Base-by-base conservation (phyloP, 2,888 invertebrate genomes). In the Cephus rjabovi region DNA sequence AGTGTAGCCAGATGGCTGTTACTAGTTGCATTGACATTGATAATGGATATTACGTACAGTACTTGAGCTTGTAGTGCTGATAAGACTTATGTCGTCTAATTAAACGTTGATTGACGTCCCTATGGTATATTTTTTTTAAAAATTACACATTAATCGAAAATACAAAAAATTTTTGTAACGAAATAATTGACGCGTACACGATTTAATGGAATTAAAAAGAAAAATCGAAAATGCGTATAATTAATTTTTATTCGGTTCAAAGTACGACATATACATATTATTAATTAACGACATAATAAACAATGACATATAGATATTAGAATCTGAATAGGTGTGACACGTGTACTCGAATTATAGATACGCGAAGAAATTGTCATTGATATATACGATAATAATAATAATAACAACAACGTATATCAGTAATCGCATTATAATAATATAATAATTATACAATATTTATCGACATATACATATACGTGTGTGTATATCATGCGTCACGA, bases 181-280 rank as follows among this genome's bases (percentile, higher is more conserved):
- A 2, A 56, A 9, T 1, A 15, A 2, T 56, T 6, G 56, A 23
- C 15, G 9, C 1, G 40, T 4, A 1, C 0, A 6, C 6, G 23
- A 56, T 30, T 30, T 9, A 9, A 15, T 1, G 9, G 23, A 0
- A 23, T 23, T 1, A 23, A 71, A 71, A 70, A 70, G 12, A 70
- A 71, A 11, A 71, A 4, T 33, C 3, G 4, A 23, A 33, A 3
- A 34, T 31, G 71, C 34, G 33, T 34, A 71, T 69, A 75, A 71
- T 78, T 79, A 78, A 77, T 81, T 82, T 88, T 88, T 87, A 87
- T 88, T 88, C 81, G 81, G 81, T 86, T 86, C 83, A 85, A 86
- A 85, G 84, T 84, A 85, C 83, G 85, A 87, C 88, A 88, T 87
- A 87, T 88, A 88, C 87, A 88, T 85, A 85, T 79, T 87, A 87